phyloP scores from a whole-genome alignment of 1,140 invertebrate species.

The Druon quercuslanigerum region DNA sequence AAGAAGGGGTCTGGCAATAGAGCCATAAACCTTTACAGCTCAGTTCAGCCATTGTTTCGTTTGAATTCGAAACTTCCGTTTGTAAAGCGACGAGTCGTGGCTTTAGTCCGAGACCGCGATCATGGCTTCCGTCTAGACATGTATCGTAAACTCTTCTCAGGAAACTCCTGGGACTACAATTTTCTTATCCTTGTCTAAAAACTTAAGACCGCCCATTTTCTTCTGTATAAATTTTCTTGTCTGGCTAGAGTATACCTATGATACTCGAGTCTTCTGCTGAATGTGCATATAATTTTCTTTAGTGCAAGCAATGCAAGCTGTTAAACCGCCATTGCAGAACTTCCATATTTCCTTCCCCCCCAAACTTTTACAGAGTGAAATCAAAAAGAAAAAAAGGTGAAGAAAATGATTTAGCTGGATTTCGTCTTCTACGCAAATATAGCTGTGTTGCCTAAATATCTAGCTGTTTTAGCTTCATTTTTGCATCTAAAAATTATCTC shows the following conservation, averaged over 20 bases:
- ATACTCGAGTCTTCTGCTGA: not conserved
- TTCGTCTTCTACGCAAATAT: too few relatives aligned
- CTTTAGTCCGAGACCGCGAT: slow-evolving; percentile 5
- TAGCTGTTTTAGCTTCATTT: too few relatives aligned
- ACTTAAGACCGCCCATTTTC: not conserved
- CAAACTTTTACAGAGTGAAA: too few relatives aligned
- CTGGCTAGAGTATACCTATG: not conserved
- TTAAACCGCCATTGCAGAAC: too few relatives aligned
- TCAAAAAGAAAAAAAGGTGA: too few relatives aligned
- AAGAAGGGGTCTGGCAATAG: slow-evolving; percentile 53
- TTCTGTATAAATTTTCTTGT: slow-evolving; percentile 24
- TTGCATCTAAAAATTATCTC: too few relatives aligned
- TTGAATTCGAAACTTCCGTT: slow-evolving; percentile 64
- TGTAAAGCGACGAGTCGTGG: slow-evolving; percentile 42
- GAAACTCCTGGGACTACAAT: not conserved
- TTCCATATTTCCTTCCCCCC: too few relatives aligned
- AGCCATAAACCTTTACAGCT: slow-evolving; percentile 63
- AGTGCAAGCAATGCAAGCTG: too few relatives aligned
- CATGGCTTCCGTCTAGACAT: slow-evolving; percentile 33
- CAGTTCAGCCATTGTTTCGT: slow-evolving; percentile 57
- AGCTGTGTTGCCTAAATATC: too few relatives aligned
- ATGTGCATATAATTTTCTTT: not conserved
- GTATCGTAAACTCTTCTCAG: slow-evolving; percentile 32
- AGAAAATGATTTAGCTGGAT: too few relatives aligned
- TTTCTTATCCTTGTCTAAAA: not conserved